These are phyloP conservation scores for Stenodera caucasica DNA, from an alignment of 2,888 invertebrate genomes.

Conservation along the genomic window DNA sequence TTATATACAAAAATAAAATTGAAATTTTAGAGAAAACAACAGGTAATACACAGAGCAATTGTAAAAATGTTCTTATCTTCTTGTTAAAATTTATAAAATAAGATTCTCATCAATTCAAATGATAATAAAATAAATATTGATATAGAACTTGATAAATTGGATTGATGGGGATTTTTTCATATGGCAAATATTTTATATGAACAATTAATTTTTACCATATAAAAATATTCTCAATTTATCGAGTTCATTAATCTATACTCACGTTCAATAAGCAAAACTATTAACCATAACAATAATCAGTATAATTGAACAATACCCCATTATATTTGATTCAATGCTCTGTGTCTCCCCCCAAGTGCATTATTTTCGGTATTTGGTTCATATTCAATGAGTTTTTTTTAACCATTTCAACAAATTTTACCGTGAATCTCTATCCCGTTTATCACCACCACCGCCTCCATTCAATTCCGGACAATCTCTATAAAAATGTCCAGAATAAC, in stretches of 20 bases:
- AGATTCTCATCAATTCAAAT: neutral
- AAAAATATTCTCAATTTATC: slow-evolving; percentile 4
- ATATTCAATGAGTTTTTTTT: neutral
- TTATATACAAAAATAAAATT: neutral
- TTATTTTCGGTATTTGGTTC: neutral
- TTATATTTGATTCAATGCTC: neutral
- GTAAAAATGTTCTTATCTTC: slow-evolving; percentile 2
- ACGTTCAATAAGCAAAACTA: neutral
- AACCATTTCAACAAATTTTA: slow-evolving; percentile 33
- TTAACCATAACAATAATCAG: neutral
- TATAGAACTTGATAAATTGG: slow-evolving; percentile 2
- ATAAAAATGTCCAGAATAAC: slow-evolving; percentile 62
- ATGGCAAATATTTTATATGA: neutral
- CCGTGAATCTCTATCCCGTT: slow-evolving; percentile 44
- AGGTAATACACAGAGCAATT: slow-evolving; percentile 4
- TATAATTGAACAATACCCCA: neutral
- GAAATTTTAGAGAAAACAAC: slow-evolving; percentile 8
- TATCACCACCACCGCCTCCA: slow-evolving; percentile 46
- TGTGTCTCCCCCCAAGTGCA: neutral
- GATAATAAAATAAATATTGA: too few relatives aligned
- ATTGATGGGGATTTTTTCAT: slow-evolving; percentile 2
- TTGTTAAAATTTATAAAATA: neutral
- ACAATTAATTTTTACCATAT: neutral
- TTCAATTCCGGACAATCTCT: slow-evolving; percentile 59
- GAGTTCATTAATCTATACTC: neutral